Percentiles rank a stretch among this genome's conserved stretches.
Conservation (phyloP, 2,113 vertebrate species). For the Actinemys pallida region DNA sequence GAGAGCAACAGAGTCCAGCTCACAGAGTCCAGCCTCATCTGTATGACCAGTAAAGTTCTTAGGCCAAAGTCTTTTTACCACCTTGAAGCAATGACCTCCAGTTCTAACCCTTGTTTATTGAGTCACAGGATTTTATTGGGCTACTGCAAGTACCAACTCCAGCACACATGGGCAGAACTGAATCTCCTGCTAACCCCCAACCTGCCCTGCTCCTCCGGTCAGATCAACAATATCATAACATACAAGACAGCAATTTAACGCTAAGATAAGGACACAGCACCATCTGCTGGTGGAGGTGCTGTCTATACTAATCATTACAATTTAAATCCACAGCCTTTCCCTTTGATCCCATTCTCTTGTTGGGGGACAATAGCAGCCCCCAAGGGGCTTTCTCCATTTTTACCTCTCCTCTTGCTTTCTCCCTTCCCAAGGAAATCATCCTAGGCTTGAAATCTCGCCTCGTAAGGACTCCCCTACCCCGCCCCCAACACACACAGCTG, state of each 20-base stretch:
- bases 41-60: too few species aligned
- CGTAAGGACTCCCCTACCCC: not conserved
- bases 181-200: not conserved
- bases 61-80: not conserved
- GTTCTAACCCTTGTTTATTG: not conserved
- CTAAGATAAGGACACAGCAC: not conserved
- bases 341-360: not conserved
- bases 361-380: not conserved
- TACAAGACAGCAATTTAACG: not conserved
- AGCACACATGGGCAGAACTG: not conserved
- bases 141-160: not conserved
- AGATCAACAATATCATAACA: not conserved
- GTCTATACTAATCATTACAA: not conserved
- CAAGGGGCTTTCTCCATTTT: accelerated
- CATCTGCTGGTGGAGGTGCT: not conserved
- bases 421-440: not conserved
- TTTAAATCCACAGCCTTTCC: not conserved
- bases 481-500: not conserved
- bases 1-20: too few species aligned
- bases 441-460: not conserved
- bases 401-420: not conserved
- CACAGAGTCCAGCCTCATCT: too few species aligned
- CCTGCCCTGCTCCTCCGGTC: too few species aligned
- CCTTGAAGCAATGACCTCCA: not conserved
- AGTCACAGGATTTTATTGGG: not conserved